phyloP scores from a whole-genome alignment of 1,140 invertebrate species.

The Leguminivora glycinivorella region DNA sequence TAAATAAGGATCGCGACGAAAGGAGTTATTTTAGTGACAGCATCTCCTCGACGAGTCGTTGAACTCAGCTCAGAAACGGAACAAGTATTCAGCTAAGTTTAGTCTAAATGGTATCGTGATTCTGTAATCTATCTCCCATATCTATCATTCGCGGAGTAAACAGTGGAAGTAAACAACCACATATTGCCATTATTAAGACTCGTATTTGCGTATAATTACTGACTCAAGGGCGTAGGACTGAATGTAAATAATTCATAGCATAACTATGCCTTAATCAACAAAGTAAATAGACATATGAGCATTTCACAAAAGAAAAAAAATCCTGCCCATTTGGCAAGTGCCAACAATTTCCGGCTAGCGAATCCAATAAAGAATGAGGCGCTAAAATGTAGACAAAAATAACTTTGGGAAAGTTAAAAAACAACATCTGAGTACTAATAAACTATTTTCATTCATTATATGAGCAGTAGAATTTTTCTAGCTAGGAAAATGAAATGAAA shows the following conservation, averaged over 20 bases:
- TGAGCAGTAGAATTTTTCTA: neutral
- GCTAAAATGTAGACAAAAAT: neutral
- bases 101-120: conserved; percentile 17
- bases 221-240: neutral
- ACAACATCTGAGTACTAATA: neutral
- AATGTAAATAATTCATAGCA: neutral
- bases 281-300: neutral
- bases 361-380: neutral
- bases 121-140: conserved; percentile 6
- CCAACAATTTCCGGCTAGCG: neutral
- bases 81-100: conserved; percentile 4
- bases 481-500: neutral
- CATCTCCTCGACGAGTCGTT: conserved; percentile 47
- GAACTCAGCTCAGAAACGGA: conserved; percentile 38
- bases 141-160: conserved; percentile 12
- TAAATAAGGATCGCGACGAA: conserved; percentile 30
- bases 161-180: conserved; percentile 5
- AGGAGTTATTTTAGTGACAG: conserved; percentile 50
- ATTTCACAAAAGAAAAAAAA: neutral
- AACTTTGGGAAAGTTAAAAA: neutral
- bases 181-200: neutral
- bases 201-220: neutral
- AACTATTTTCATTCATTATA: neutral
- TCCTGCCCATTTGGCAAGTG: neutral
- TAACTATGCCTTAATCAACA: neutral